These are phyloP conservation scores for Hipposideros armiger DNA, from an alignment of 2,113 vertebrate species.

Conservation along the genomic window DNA sequence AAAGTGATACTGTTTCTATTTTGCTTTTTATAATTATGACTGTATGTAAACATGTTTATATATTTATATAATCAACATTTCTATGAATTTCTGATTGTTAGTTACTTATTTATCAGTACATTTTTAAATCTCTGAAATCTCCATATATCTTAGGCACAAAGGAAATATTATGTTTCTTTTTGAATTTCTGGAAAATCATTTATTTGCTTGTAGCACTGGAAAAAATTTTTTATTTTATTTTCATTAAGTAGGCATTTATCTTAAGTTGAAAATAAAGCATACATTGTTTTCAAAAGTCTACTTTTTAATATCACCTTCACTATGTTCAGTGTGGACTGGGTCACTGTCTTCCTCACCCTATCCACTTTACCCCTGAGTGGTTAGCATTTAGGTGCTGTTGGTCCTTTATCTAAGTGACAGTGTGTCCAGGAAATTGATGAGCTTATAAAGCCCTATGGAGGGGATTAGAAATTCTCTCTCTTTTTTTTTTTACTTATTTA, in stretches of 20 bases:
- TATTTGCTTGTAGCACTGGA: conserved; percentile 26
- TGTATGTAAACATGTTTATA: not conserved
- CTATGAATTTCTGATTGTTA: conserved; percentile 54
- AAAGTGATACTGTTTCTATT: conserved; percentile 38
- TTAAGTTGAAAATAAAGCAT: conserved; percentile 57
- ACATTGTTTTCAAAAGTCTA: not conserved
- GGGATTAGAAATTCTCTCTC: not conserved
- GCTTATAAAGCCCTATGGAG: not conserved
- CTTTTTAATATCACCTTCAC: not conserved
- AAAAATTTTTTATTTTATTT: not conserved
- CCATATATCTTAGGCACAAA: not conserved
- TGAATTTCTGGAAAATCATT: conserved; percentile 55
- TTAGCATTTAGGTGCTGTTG: not conserved
- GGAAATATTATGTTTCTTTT: conserved; percentile 31
- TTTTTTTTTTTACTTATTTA: no score
- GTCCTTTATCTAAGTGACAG: not conserved
- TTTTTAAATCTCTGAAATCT: not conserved
- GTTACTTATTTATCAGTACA: not conserved
- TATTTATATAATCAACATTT: conserved; percentile 44
- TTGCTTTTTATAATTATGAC: conserved; percentile 62
- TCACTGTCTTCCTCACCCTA: not conserved
- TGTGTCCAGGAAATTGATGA: not conserved
- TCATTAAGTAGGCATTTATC: conserved; percentile 52
- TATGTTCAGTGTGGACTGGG: no score
- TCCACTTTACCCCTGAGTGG: not conserved